Evolutionary conservation across 2,797 vertebrate genomes (phyloP), one percentile per base, ranked within the genome.

Genomic region (Neomorphus geoffroyi): DNA sequence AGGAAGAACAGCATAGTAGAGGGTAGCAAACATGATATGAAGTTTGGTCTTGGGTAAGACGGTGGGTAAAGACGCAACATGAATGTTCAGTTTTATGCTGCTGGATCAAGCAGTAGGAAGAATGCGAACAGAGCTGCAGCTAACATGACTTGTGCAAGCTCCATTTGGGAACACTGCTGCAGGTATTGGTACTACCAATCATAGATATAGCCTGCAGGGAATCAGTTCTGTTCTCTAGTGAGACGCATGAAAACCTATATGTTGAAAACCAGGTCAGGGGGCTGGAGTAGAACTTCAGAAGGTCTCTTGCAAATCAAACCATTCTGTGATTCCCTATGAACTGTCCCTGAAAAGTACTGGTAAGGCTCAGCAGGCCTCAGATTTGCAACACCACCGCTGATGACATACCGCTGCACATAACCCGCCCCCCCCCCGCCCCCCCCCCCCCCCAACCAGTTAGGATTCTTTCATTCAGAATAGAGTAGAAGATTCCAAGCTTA

Each of bases 21-120:
- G 46, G 39, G 61, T n/a, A 64, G 46, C 51, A 77, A 65, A 12
- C 22, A 18, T 0, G 2, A 71, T 33, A 0, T 56, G 17, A 86
- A 79, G 33, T 32, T 81, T 43, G 64, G 33, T 7, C 54, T 77
- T 54, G 53, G 33, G 37, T 24, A 56, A 84, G 35, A 39, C 58
- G 16, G n/a, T 43, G 58, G 45, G 30, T 70, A 54, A 88, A 86
- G 43, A 26, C 48, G 64, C 26, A 24, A 27, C 32, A 39, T 1
- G 6, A 85, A 15, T 19, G 37, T 37, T 85, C 64, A 28, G 32
- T 62, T 71, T 78, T 43, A 78, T 1, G 1, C 48, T 80, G 48
- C 43, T 13, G 10, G 48, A 74, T 30, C 23, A 87, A 79, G 45
- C 7, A 32, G 7, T 23, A 62, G 53, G 27, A 74, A 79, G 26